A percentile compares a stretch with the other conserved stretches of the same genome.
Evolutionary conservation across 2,113 vertebrate genomes (phyloP).

Genomic region (Cygnus buccinator): DNA sequence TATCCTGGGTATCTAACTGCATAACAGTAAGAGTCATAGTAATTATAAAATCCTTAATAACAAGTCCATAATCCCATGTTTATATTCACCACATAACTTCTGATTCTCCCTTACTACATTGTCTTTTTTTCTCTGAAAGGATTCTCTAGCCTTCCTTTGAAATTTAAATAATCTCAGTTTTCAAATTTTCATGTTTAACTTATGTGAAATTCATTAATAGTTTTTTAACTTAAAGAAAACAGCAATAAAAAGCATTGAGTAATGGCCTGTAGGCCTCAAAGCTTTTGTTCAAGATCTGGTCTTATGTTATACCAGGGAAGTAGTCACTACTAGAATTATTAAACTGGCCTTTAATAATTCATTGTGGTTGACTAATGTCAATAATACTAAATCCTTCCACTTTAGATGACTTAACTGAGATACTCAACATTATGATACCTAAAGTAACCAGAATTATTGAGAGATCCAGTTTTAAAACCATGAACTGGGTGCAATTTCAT

Average conservation of each 20-base stretch:
- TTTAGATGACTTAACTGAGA: not conserved
- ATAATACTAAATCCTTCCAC: not conserved
- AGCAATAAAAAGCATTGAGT: not conserved
- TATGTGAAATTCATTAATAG: not conserved
- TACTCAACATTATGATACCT: not conserved
- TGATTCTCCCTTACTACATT: not conserved
- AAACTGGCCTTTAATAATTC: not conserved
- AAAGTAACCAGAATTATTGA: not conserved
- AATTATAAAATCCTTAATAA: not conserved
- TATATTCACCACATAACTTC: not conserved
- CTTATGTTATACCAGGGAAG: not conserved
- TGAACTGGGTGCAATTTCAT: not conserved
- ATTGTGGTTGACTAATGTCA: not conserved
- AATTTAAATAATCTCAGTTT: not conserved
- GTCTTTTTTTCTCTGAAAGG: not conserved
- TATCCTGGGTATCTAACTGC: not conserved
- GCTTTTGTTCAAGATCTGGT: not conserved
- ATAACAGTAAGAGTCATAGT: not conserved
- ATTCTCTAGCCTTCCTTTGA: not conserved
- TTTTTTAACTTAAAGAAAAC: not conserved
- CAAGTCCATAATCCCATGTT: not conserved
- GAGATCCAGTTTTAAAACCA: not conserved
- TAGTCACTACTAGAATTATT: not conserved
- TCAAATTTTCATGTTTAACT: not conserved
- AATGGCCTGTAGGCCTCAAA: not conserved